Evolutionary conservation across 2,888 invertebrate genomes (phyloP).

Genomic region (Lasioglossum morio): DNA sequence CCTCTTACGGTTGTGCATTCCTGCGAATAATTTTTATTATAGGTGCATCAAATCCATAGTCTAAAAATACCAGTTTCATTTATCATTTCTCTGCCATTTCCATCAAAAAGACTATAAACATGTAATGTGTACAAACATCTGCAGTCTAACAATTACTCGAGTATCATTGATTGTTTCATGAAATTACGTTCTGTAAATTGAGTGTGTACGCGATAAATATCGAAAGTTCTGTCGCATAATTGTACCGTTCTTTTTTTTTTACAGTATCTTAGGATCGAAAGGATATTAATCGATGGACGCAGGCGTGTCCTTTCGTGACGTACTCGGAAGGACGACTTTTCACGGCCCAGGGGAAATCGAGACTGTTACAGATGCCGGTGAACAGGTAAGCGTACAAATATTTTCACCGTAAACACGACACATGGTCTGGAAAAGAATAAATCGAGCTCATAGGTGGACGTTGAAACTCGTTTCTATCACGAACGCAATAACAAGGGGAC

Average conservation of each 20-base stretch:
- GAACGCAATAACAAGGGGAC: background rate
- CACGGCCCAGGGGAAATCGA: background rate
- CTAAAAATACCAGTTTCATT: background rate
- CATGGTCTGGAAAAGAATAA: background rate
- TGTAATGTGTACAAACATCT: too few species aligned
- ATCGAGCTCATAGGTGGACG: background rate
- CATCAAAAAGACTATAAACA: background rate
- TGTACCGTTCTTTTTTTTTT: background rate
- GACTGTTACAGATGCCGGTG: background rate
- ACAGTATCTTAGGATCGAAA: background rate
- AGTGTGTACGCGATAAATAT: background rate
- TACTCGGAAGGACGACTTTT: background rate
- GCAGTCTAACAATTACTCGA: background rate
- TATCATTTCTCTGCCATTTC: background rate
- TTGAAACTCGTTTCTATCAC: background rate
- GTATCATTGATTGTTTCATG: background rate
- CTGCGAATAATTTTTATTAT: too few species aligned
- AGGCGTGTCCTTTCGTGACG: slow-evolving; percentile 4
- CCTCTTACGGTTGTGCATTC: too few species aligned
- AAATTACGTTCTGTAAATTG: background rate
- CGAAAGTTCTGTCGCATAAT: background rate
- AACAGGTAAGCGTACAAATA: slow-evolving; percentile 9
- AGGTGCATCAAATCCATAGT: background rate
- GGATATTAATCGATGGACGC: background rate
- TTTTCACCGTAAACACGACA: background rate